Evolutionary conservation across 2,797 vertebrate species (phyloP).

Genomic region (Hozukius guyotensis): DNA sequence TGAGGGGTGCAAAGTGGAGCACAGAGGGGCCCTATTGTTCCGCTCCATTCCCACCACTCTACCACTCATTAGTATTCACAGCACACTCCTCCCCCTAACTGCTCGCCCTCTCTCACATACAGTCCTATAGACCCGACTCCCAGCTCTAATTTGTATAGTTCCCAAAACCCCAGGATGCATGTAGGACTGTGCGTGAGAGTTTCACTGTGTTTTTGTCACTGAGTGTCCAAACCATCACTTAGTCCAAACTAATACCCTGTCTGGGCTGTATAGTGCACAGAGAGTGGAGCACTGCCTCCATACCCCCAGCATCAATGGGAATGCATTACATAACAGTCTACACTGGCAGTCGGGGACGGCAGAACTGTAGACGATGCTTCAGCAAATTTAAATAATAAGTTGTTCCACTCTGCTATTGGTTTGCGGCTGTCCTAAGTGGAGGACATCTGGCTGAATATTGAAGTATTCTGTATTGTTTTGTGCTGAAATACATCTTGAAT

Average conservation of each 20-base stretch:
- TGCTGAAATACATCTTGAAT: not conserved
- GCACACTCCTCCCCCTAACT: slow-evolving; percentile 86
- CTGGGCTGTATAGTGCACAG: slow-evolving; percentile 55
- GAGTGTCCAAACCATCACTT: slow-evolving; percentile 68
- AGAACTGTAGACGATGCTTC: slow-evolving; percentile 20
- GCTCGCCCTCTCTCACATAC: slow-evolving; percentile 81
- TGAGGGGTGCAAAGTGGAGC: slow-evolving; percentile 87
- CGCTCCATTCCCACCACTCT: slow-evolving; percentile 87
- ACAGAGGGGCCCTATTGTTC: slow-evolving; percentile 89
- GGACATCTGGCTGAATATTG: not conserved
- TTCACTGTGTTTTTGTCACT: slow-evolving; percentile 75
- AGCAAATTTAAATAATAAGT: slow-evolving; percentile 43
- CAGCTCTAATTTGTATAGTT: slow-evolving; percentile 86
- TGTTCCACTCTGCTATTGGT: not conserved
- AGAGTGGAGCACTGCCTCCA: slow-evolving; percentile 41
- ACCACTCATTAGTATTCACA: slow-evolving; percentile 85
- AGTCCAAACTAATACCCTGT: slow-evolving; percentile 70
- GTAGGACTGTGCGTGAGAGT: slow-evolving; percentile 80
- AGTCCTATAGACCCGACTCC: slow-evolving; percentile 84
- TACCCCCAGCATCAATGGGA: slow-evolving; percentile 36
- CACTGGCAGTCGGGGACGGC: slow-evolving; percentile 15
- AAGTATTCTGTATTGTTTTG: not conserved
- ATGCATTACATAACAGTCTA: slow-evolving; percentile 71
- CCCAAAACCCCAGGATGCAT: slow-evolving; percentile 81
- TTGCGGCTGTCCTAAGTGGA: not conserved